Base-by-base conservation (phyloP, 2,113 vertebrate genomes). In the Girardinichthys multiradiatus region DNA sequence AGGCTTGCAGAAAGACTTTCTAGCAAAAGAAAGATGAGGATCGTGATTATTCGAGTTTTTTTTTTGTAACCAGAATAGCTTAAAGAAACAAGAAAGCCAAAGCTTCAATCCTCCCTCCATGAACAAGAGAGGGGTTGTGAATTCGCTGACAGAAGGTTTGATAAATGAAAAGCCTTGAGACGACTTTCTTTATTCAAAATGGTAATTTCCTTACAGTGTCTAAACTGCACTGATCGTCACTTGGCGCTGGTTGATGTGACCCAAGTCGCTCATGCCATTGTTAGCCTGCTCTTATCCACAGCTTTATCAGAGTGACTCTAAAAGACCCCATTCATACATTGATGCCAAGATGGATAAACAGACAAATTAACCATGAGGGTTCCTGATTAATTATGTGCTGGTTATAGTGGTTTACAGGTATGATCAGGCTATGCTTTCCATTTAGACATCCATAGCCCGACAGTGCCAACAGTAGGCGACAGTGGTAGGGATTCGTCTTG, bases 81-180 rank as follows among this genome's bases (percentile, higher is more conserved):
- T 45, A 45, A 45, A 17, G 39, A 42, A 42, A 42, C 39, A 54
- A 54, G 48, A 54, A 54, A 54, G 48, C 48, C 17, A 17, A 29
- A 76, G 71, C 29, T 4, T 33, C 57, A 68, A 45, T 2, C 19
- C 6, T n/a, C 1, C 0, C 29, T 70, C 60, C 57, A 54, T 65
- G 42, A 30, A 27, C 54, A 64, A 64, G 26, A 76, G 59, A 74
- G 69, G 33, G 37, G 30, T 27, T 39, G 28, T 82, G 28, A 70
- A 80, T 78, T 48, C 65, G 51, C 54, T 48, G 68, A 80, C 73
- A 70, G 79, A 70, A 80, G 73, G 13, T 10, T 17, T 90, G 86
- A 92, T 85, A 84, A 81, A 91, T 92, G 82, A 89, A 86, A 80
- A 62, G 87, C 74, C 82, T 87, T 70, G 19, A 79, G 64, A 77